Evolutionary conservation across 2,113 vertebrate species (phyloP), one percentile per base, ranked within the genome.

Genomic region (Tyrannus savana): DNA sequence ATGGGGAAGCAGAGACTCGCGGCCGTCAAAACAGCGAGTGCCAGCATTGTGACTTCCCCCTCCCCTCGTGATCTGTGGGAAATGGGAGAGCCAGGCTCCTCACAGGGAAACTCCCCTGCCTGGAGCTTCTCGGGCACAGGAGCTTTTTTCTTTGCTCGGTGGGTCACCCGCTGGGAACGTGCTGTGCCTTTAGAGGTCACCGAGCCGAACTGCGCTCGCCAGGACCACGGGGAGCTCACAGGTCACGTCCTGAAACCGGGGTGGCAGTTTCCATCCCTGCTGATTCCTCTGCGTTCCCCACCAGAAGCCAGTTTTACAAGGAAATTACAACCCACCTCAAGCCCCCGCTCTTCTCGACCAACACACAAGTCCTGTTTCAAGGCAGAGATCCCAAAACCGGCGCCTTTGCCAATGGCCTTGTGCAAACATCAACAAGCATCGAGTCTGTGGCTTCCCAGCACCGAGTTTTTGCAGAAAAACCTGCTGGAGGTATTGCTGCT

Each of bases 401-500:
- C n/a, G 5, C 4, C 1, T 28, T 55, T 53, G 41, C n/a, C 71
- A 60, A 9, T 55, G 72, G 56, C 53, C 4, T 77, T 41, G 37
- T 49, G 33, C 74, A 75, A 90, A 46, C 1, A 0, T 33, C 53
- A 56, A 18, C 1, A 0, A 22, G n/a, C 21, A 27, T 22, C 13
- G 22, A 58, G 13, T 10, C 67, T 79, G 93, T 81, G 85, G 74
- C 67, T 90, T 93, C 78, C 79, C 47, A 35, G 49, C 74, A 67
- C 1, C 0, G 58, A 59, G 30, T 7, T 85, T 73, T 69, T 93
- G 85, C 82, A 90, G 78, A 64, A 88, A 60, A 93, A 85, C 23
- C 82, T 88, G 88, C 78, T 86, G 81, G 75, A 93, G 60, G n/a
- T 17, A 22, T 55, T 53, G 71, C 71, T 90, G 78, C 56, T 95